Base-by-base conservation (phyloP, 2,113 vertebrate genomes). In the Reinhardtius hippoglossoides region DNA sequence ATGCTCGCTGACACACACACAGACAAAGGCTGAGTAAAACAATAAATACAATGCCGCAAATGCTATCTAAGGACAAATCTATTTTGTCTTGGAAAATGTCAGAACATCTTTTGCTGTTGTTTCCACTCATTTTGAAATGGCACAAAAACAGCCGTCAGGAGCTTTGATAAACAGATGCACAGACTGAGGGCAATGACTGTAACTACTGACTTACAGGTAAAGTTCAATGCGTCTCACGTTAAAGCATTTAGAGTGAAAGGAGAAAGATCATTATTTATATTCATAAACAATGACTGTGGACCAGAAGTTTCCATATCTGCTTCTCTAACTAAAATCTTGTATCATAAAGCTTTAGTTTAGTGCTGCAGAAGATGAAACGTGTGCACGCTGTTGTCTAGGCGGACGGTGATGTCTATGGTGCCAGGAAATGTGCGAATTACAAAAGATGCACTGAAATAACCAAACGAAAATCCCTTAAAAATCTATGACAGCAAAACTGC, bases 21-120 rank as follows among this genome's bases (percentile, higher is more conserved):
- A 60, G 23, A 72, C 18, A 37, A 23, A 57, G 1, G 10, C 42
- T 35, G 9, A 18, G 35, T 71, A 52, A 65, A 40, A 64, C 42
- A 58, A n/a, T 2, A 50, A 66, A 62, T 31, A 31, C 31, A 31
- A 31, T 31, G 40, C 67, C 3, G 57, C 5, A 60, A 78, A 72
- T 24, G 63, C 9, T 67, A 50, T 67, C n/a, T 37, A 52, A 77
- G 60, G 74, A 85, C 74, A 80, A 50, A 15, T 23, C 37, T 2
- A 50, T 52, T 80, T 26, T 66, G 44, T 72, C 62, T 74, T 58
- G 63, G 23, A 7, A n/a, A 73, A 74, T 74, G 52, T 68, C 40
- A 75, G 42, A 61, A 13, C 46, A 67, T 71, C 0, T 62, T 52
- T 69, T 54, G 16, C 23, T 40, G 3, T 69, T 61, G 27, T 67